Percentiles rank a stretch among this genome's conserved stretches.
These are phyloP conservation scores for Epinephelus awoara DNA, from an alignment of 2,797 vertebrate genomes.

Conservation along the genomic window DNA sequence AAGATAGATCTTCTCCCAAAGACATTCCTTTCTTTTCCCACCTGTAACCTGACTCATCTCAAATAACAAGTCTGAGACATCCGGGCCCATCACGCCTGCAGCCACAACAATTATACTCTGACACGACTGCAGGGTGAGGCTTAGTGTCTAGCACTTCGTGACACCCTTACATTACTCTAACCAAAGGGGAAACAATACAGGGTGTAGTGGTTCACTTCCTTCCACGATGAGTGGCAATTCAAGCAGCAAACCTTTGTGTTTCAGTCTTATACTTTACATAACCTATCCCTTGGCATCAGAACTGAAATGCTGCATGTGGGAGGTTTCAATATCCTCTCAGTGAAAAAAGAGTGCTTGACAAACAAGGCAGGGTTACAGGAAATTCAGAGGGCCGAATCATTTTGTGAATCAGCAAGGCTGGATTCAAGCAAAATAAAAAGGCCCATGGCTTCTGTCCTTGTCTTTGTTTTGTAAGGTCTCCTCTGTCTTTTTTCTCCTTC, in stretches of 20 bases:
- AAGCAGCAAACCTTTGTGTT: slow-evolving; percentile 51
- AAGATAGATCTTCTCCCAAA: slow-evolving; percentile 31
- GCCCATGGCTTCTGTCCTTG: slow-evolving; percentile 40
- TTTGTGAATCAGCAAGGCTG: slow-evolving; percentile 48
- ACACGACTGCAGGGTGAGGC: slow-evolving; percentile 71
- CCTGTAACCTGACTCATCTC: slow-evolving; percentile 75
- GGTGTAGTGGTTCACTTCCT: slow-evolving; percentile 66
- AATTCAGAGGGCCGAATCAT: slow-evolving; percentile 35
- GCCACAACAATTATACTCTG: slow-evolving; percentile 75
- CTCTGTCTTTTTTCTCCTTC: not conserved
- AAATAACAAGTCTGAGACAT: slow-evolving; percentile 72
- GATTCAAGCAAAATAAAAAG: slow-evolving; percentile 42
- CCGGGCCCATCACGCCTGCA: slow-evolving; percentile 67
- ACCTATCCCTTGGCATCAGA: slow-evolving; percentile 30
- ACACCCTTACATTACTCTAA: slow-evolving; percentile 70
- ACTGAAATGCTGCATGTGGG: slow-evolving; percentile 33
- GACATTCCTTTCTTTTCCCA: slow-evolving; percentile 60
- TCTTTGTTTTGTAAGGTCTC: slow-evolving; percentile 5
- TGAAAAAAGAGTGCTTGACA: slow-evolving; percentile 39
- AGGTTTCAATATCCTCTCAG: slow-evolving; percentile 45
- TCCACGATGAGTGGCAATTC: slow-evolving; percentile 39
- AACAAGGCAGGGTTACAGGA: slow-evolving; percentile 18
- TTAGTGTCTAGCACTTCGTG: slow-evolving; percentile 51
- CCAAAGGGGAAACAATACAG: slow-evolving; percentile 62
- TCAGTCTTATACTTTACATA: slow-evolving; percentile 30